These are phyloP conservation scores for Pediacus dermestoides DNA, from an alignment of 2,888 invertebrate species.

Conservation along the genomic window DNA sequence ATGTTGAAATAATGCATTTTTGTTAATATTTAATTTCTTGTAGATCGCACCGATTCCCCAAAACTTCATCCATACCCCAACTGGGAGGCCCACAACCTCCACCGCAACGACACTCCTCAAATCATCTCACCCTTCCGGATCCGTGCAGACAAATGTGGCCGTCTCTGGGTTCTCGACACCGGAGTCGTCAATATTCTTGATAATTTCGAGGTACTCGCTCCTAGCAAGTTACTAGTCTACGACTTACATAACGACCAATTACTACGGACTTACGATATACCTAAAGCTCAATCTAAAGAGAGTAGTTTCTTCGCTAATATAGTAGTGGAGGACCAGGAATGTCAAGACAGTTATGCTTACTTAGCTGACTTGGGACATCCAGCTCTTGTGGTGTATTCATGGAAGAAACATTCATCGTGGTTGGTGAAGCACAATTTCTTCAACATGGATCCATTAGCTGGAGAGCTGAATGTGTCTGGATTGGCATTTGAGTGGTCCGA, in stretches of 20 bases:
- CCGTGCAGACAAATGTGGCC: slow-evolving; percentile 69
- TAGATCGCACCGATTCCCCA: slow-evolving; percentile 67
- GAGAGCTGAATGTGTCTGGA: slow-evolving; percentile 69
- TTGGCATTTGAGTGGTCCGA: slow-evolving; percentile 70
- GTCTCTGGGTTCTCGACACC: slow-evolving; percentile 77
- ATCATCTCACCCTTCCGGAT: slow-evolving; percentile 72
- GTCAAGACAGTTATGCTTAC: slow-evolving; percentile 70
- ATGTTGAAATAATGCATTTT: no score
- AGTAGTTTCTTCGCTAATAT: slow-evolving; percentile 72
- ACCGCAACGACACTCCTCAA: slow-evolving; percentile 53
- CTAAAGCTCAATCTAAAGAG: slow-evolving; percentile 43
- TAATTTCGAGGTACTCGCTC: slow-evolving; percentile 45
- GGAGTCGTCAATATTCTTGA: slow-evolving; percentile 62
- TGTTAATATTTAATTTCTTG: slow-evolving; percentile 40
- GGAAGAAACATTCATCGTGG: slow-evolving; percentile 70
- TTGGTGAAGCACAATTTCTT: slow-evolving; percentile 53
- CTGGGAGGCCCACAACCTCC: slow-evolving; percentile 71
- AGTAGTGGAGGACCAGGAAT: slow-evolving; percentile 71
- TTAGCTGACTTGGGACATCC: slow-evolving; percentile 67
- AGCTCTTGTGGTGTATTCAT: slow-evolving; percentile 72
- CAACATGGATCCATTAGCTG: slow-evolving; percentile 60
- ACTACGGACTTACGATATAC: slow-evolving; percentile 63
- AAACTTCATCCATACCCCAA: slow-evolving; percentile 72
- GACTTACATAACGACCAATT: slow-evolving; percentile 68
- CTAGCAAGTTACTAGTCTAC: slow-evolving; percentile 63